phyloP scores from a whole-genome alignment of 2,888 invertebrate genomes.

The Oxystoma pomonae region DNA sequence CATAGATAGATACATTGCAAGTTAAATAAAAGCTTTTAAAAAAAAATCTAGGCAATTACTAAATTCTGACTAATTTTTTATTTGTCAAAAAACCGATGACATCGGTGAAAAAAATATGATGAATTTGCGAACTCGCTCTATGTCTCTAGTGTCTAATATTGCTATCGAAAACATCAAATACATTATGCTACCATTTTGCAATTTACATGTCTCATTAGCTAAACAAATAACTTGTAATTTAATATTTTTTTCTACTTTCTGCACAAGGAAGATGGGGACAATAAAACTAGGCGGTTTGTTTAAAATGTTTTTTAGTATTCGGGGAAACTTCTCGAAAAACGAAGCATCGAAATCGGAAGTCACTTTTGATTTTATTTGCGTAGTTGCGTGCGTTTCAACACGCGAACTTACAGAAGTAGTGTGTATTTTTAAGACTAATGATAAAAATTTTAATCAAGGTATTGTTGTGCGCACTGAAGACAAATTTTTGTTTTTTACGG shows the following conservation, averaged over 20 bases:
- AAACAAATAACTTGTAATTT: not conserved
- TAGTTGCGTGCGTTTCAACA: not conserved
- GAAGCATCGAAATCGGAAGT: not conserved
- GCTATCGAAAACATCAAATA: too few relatives aligned
- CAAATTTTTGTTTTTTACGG: too few relatives aligned
- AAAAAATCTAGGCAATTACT: too few relatives aligned
- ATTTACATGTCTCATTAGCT: not conserved
- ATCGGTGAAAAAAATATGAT: too few relatives aligned
- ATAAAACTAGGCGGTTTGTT: not conserved
- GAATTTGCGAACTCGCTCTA: too few relatives aligned
- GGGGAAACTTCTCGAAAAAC: not conserved
- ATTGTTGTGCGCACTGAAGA: too few relatives aligned
- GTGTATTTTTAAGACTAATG: not conserved
- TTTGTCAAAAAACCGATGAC: too few relatives aligned
- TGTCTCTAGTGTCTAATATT: too few relatives aligned
- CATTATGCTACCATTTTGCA: too few relatives aligned
- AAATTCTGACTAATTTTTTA: too few relatives aligned
- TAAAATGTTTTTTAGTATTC: not conserved
- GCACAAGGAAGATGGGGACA: not conserved
- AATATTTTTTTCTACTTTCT: not conserved
- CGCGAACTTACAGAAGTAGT: not conserved
- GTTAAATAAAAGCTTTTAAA: too few relatives aligned
- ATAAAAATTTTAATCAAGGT: not conserved
- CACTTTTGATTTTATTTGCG: not conserved
- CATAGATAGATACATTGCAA: too few relatives aligned